These are phyloP conservation scores for Altica lythri DNA, from an alignment of 2,888 invertebrate species.

Conservation along the genomic window DNA sequence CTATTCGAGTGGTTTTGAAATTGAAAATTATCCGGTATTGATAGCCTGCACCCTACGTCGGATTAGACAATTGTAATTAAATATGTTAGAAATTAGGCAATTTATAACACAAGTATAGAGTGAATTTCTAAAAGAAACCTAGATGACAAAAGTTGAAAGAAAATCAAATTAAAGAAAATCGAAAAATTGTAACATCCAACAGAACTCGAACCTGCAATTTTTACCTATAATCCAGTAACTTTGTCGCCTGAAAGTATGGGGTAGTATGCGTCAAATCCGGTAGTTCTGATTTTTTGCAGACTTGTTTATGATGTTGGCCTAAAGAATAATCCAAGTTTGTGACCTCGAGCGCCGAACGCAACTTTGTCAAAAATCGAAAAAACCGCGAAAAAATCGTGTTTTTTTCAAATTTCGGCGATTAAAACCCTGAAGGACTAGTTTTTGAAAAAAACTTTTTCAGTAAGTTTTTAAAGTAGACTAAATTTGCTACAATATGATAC, in stretches of 20 bases:
- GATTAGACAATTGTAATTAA: no score
- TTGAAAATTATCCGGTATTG: constrained; percentile 23
- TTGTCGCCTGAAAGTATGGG: neutral
- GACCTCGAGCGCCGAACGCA: neutral
- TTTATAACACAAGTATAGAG: no score
- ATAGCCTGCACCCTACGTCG: no score
- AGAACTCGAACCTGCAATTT: no score
- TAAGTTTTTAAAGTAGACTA: constrained; percentile 11
- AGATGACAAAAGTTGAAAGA: no score
- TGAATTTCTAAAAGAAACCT: no score
- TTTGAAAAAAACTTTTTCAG: no score
- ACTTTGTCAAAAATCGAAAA: constrained; percentile 3
- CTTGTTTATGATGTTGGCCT: neutral
- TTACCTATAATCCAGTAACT: neutral
- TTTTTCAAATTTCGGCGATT: constrained; percentile 6
- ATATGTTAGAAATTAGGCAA: no score
- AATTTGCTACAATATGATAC: constrained; percentile 17
- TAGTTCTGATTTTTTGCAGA: neutral
- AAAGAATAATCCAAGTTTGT: neutral
- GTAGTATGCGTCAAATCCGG: neutral
- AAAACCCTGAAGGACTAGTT: constrained; percentile 8
- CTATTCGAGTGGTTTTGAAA: constrained; percentile 27
- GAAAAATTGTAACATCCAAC: no score
- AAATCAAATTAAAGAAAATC: no score
- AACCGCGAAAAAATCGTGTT: neutral